Evolutionary conservation across 2,888 invertebrate genomes (phyloP).

Genomic region (Athripsodes cinereus): DNA sequence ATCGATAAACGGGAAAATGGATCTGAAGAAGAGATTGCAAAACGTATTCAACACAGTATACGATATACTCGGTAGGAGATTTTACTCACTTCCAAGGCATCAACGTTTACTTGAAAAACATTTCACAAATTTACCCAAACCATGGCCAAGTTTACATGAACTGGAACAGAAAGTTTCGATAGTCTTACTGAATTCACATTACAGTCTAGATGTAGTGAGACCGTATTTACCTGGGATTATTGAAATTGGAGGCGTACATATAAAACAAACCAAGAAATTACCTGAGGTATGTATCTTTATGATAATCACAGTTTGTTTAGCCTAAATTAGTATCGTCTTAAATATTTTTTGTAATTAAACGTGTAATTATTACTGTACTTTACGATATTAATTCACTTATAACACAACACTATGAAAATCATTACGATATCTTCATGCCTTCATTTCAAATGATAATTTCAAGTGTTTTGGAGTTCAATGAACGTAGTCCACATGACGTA

Average conservation of each 20-base stretch:
- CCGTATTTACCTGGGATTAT: slow-evolving; percentile 42
- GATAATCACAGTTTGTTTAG: too few species aligned
- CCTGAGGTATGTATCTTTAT: slow-evolving; percentile 26
- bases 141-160: slow-evolving; percentile 37
- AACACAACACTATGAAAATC: too few species aligned
- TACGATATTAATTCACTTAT: too few species aligned
- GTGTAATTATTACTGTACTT: too few species aligned
- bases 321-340: too few species aligned
- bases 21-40: slow-evolving; percentile 38
- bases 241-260: slow-evolving; percentile 51
- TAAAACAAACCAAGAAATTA: slow-evolving; percentile 37
- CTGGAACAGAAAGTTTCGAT: slow-evolving; percentile 43
- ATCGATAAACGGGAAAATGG: slow-evolving; percentile 39
- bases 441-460: too few species aligned
- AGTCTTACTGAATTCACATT: slow-evolving; percentile 45
- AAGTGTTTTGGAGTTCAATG: too few species aligned
- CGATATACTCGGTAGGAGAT: slow-evolving; percentile 33
- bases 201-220: slow-evolving; percentile 39
- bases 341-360: too few species aligned
- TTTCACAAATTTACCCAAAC: slow-evolving; percentile 33
- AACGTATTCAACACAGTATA: slow-evolving; percentile 37
- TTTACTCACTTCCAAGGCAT: slow-evolving; percentile 36
- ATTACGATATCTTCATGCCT: too few species aligned
- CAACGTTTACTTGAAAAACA: slow-evolving; percentile 34
- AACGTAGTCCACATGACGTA: too few species aligned